Base-by-base conservation (phyloP, 2,113 vertebrate species). In the Brachirus orientalis region DNA sequence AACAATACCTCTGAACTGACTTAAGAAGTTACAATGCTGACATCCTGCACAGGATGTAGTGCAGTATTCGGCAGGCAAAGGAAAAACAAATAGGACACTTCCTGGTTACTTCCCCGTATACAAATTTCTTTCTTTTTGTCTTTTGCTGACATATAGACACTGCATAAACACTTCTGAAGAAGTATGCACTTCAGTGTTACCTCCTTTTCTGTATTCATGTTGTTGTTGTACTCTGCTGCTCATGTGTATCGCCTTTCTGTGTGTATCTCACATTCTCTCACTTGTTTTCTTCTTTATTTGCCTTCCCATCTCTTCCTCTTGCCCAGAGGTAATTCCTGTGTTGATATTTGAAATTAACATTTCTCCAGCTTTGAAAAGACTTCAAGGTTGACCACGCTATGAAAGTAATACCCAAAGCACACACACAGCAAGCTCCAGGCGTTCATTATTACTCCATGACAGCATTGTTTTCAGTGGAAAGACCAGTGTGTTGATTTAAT, bases 401-500 rank as follows among this genome's bases (percentile, higher is more conserved):
- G 82, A 77, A 86, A 55, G 51, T 67, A 77, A 84, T 46, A 83
- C 74, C 66, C 1, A 33, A 35, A 56, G 60, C 36, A 69, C 80
- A 79, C 62, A 83, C 78, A 82, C 65, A 60, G 44, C 36, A 18
- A 67, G 58, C 35, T 4, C 40, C 43, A 8, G 35, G 16, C n/a
- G 0, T 72, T 80, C 33, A 55, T 69, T 58, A 80, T 75, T 62
- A 20, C 63, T 68, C 65, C 55, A 78, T 33, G 36, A 60, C 72
- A 86, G 51, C 63, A 55, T 85, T 84, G 80, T 80, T 85, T 87
- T 87, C 48, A 43, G 67, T 35, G 40, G 62, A 54, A 68, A 77
- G 51, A 63, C 65, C 64, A 65, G 54, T 18, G 72, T 84, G 80
- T 87, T 86, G 72, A 79, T 88, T 79, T 85, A 83, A 80, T 86